Conservation (phyloP, 2,888 invertebrate species). For the Cantharis rustica region DNA sequence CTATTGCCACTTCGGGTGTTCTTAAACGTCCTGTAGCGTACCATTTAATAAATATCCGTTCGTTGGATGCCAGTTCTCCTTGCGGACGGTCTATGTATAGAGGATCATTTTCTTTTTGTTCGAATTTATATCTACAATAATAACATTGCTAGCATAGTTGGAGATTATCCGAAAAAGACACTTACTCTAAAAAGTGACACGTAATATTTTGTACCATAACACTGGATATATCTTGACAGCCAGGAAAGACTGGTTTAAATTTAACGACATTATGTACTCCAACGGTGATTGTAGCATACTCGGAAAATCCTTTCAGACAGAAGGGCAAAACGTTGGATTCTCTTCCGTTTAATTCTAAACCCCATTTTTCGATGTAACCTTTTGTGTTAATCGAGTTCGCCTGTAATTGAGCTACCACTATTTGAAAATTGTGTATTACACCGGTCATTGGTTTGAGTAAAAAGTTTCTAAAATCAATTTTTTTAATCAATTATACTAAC, state of each 20-base stretch:
- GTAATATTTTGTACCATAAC: constrained; percentile 53
- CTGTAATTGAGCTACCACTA: constrained; percentile 52
- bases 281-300: constrained; percentile 48
- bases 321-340: constrained; percentile 46
- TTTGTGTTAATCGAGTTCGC: constrained; percentile 42
- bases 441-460: constrained; percentile 56
- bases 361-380: constrained; percentile 56
- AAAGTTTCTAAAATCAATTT: constrained; percentile 45
- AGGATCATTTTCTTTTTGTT: constrained; percentile 15
- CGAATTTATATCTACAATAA: constrained; percentile 30
- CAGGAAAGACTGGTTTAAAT: constrained; percentile 51
- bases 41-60: constrained; percentile 31
- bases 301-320: constrained; percentile 53
- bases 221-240: constrained; percentile 43
- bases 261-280: constrained; percentile 46
- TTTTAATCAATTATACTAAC: background rate
- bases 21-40: constrained; percentile 19
- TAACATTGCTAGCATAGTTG: no score
- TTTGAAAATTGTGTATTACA: constrained; percentile 49
- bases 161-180: no score
- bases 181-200: constrained; percentile 51
- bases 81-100: constrained; percentile 31
- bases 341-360: constrained; percentile 54
- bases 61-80: constrained; percentile 39
- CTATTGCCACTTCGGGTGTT: background rate